Base-by-base conservation (phyloP, 1,140 invertebrate genomes). In the Aphelinus certus region DNA sequence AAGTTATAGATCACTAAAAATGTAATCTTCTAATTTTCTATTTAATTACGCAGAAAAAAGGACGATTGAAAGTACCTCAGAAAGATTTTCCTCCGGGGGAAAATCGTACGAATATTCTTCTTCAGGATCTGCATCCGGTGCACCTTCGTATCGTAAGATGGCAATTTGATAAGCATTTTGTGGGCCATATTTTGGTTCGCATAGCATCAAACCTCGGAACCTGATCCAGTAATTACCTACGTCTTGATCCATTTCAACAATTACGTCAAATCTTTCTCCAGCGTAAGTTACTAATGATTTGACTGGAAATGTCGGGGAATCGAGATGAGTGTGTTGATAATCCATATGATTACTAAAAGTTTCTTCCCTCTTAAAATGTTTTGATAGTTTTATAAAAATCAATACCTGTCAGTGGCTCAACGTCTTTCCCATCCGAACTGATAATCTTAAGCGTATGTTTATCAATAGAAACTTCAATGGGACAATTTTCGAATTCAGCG, bases 201-300 rank as follows among this genome's bases (percentile, higher is more conserved):
- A 97, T 81, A 96, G 95, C 91, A 95, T 94, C 2, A 96, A 85
- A 1, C 95, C 95, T 69, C 92, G 91, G 77, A 95, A 94, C 47
- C 93, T 89, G 56, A 97, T 93, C 95, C 95, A 97, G 83, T 97
- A 97, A 81, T 95, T 94, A 51, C 89, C 91, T 3, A 94, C 89
- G 1, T 89, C 82, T 74, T 93, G 91, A 81, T 92, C 90, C 9
- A 94, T 92, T 45, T 92, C 88, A 0, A 97, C 58, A 1, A 96
- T 89, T 80, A 97, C 95, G 82, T 97, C 96, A 82, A 93, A 97
- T 66, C 95, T 87, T 84, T 97, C 96, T 0, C 96, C 96, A 0
- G 95, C 93, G 83, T 95, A 95, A 45, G 92, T 93, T 0, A 96
- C 93, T 53, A 96, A 87, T 0, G 94, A 94, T 75, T 92, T 91